These are phyloP conservation scores for Elephas maximus DNA, from an alignment of 2,113 vertebrate genomes.

Conservation along the genomic window DNA sequence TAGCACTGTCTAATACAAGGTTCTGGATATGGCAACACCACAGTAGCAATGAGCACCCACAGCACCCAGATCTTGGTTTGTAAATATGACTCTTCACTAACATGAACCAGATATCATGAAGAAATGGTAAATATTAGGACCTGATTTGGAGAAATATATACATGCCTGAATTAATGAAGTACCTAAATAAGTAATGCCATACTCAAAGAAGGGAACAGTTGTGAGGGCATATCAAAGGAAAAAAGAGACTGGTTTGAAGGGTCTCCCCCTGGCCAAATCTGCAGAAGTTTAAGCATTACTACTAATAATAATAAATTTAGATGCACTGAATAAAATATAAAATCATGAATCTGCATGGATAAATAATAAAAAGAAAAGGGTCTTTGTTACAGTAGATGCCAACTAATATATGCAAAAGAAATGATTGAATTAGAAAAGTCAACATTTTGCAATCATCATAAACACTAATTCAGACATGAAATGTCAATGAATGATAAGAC, in stretches of 20 bases:
- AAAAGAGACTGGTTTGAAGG: background rate
- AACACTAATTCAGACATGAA: constrained; percentile 1
- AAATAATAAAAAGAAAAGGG: background rate
- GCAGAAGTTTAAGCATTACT: background rate
- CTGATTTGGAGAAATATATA: background rate
- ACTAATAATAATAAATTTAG: background rate
- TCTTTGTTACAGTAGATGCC: background rate
- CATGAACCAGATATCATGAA: background rate
- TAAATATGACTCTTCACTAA: background rate
- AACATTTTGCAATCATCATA: background rate
- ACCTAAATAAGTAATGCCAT: background rate
- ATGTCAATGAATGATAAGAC: background rate
- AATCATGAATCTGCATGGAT: background rate
- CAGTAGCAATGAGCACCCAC: background rate
- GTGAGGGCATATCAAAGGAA: background rate
- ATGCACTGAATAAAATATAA: background rate
- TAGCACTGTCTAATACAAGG: background rate
- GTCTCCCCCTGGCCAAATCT: background rate
- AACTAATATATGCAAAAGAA: background rate
- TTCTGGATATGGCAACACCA: background rate
- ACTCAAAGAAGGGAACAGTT: background rate
- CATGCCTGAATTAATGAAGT: background rate
- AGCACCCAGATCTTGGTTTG: background rate
- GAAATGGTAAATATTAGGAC: background rate
- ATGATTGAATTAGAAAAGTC: background rate